Base-by-base conservation (phyloP, 2,888 invertebrate genomes). In the Aphidius colemani region DNA sequence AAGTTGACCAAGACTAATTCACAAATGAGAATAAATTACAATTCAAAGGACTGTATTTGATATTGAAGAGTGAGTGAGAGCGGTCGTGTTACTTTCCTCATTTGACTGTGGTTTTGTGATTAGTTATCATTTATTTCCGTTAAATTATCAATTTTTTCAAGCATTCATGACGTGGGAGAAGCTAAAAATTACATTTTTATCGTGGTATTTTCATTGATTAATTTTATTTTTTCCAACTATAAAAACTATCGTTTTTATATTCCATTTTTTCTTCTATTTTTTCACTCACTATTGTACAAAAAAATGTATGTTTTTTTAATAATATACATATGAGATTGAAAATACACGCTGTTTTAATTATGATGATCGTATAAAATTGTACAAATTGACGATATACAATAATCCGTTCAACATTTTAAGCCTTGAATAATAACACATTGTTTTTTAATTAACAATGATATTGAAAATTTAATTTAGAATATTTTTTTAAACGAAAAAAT, bases 41-140 rank as follows among this genome's bases (percentile, higher is more conserved):
- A 30, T 30, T 30, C 5, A 2, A 30, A 30, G 30, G 30, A 30
- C 30, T 30, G 30, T 30, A 30, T 30, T 30, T 30, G 30, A 30
- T 30, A 30, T 30, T 30, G 1, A 30, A 58, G 60, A 66, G 62
- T 59, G 62, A 71, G 69, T 64, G 74, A 74, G 71, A 75, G 75
- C 76, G 79, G 79, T 73, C 78, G 74, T 72, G 72, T 74, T 71
- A 73, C 74, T 80, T 79, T 81, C 82, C 79, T 69, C 5, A 5
- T 72, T 71, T 64, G 72, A 67, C 70, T 71, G 68, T 66, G 69
- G 49, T 65, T 61, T 67, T 67, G 75, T 69, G 78, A 78, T 79
- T 78, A 74, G 71, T 69, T 67, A 66, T 70, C 81, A 82, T 82
- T 80, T 73, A 72, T 70, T 79, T 81, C 81, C 81, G 76, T 72